Conservation (phyloP, 2,113 vertebrate species). For the Rattus norvegicus region GRCr8 NC_086022.1:128187001-128187500, state of each 20-base stretch:
- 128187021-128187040: conserved; percentile 2
- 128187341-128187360: not conserved
- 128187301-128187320: conserved; percentile 25
- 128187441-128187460: not conserved
- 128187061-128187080: not conserved
- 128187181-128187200: conserved; percentile 29
- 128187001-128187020: not conserved
- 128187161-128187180: conserved; percentile 4
- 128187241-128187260: not conserved
- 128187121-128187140: not conserved
- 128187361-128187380: not conserved
- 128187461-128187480: not conserved
- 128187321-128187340: conserved; percentile 11
- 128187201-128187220: conserved; percentile 42
- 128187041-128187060: not conserved
- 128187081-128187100: not conserved
- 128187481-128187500: not conserved
- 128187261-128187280: not conserved
- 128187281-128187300: not conserved
- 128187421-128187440: not conserved
- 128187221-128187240: not conserved
- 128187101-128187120: not conserved
- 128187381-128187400: not conserved
- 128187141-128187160: not conserved
- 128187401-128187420: not conserved